Conservation (phyloP, 2,797 vertebrate species). For the Telmatherina bonti region DNA sequence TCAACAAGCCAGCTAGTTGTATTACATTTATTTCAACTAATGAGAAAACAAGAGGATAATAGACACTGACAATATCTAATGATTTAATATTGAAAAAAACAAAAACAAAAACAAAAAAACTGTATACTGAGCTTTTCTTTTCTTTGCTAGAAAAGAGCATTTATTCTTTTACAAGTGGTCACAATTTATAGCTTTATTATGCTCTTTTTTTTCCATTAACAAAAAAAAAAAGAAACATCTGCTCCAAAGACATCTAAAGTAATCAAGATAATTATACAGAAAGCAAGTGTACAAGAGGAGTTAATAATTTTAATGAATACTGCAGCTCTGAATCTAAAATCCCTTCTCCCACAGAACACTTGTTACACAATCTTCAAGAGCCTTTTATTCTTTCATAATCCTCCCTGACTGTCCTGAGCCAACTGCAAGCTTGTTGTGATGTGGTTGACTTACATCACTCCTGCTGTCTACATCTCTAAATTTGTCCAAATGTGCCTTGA, state of each 20-base stretch:
- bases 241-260: neutral
- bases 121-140: too few species aligned
- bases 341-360: slow-evolving; percentile 18
- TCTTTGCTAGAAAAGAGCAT: neutral
- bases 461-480: slow-evolving; percentile 95
- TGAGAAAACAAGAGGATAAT: neutral
- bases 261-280: slow-evolving; percentile 8
- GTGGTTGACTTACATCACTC: slow-evolving; percentile 88
- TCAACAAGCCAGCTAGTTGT: slow-evolving; percentile 10
- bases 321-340: neutral
- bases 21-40: slow-evolving; percentile 4
- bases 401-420: slow-evolving; percentile 9
- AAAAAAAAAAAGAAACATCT: neutral
- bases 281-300: neutral
- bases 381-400: slow-evolving; percentile 18
- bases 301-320: neutral
- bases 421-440: slow-evolving; percentile 4
- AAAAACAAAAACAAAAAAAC: neutral
- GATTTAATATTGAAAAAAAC: neutral
- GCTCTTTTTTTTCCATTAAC: neutral
- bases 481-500: slow-evolving; percentile 94
- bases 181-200: slow-evolving; percentile 1
- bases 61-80: neutral
- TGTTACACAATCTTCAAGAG: slow-evolving; percentile 21
- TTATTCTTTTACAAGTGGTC: neutral